Base-by-base conservation (phyloP, 1,140 invertebrate species). In the Macrotrachela quadricornifera region DNA sequence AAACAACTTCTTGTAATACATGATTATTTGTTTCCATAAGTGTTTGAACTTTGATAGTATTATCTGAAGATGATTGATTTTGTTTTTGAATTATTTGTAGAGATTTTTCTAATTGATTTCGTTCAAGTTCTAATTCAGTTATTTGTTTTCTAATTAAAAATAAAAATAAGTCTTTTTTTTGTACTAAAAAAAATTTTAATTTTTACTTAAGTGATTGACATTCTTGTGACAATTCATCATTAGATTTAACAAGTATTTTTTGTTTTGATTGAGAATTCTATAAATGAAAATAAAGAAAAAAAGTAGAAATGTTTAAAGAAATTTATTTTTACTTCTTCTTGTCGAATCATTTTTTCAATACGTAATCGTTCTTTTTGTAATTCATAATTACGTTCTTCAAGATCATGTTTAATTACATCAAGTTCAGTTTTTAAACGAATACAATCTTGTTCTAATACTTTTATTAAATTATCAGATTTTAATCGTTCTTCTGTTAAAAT, bases 391-490 rank as follows among this genome's bases (percentile, higher is more conserved):
- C 38, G 46, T 6, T 46, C 40, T 16, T 21, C 10, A 15, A 53
- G 21, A 6, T 53, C 51, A 16, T 44, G 44, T 40, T 43, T 46
- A 13, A 53, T 18, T 15, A 13, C 37, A 42, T 53, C 51, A 14
- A 53, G 15, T 48, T 53, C 51, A 42, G 36, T 53, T 17, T 53
- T 46, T 21, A 53, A 48, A 41, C 37, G 14, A 11, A 53, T 14
- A 39, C 44, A 40, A 36, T 53, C 51, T 47, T 53, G 40, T 53
- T 53, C 51, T n/a, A 53, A 30, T 30, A 8, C 8, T 30, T 30
- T 30, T 30, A 30, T 30, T 8, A 30, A 4, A 4, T 30, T 8
- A 30, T 30, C 21, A 30, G 21, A 30, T 30, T 30, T 30, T 30
- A 30, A 4, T 30, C 21, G 21, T 4, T 30, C 8, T 30, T 30